Evolutionary conservation across 1,140 invertebrate species (phyloP), one percentile per base, ranked within the genome.

Genomic region (Geopemphigus sp.): DNA sequence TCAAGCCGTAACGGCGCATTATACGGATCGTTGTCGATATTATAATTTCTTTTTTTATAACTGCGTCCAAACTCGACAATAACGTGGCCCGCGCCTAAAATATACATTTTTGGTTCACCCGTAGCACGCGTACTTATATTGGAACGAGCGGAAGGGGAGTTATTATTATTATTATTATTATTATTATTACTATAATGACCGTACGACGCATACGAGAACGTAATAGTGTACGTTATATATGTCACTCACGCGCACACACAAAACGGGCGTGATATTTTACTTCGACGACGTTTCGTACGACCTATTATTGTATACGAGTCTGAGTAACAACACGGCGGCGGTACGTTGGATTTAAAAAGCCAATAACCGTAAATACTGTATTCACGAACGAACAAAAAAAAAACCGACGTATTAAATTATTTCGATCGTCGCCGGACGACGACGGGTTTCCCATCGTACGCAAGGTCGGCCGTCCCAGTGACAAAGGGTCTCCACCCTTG

Each of bases 281-380:
- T 14, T 22, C 12, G 19, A 22, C 39, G n/a, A 8, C 12, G 45
- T 70, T 26, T 50, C 6, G 15, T 70, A 15, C n/a, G 12, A 15
- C n/a, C 32, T n/a, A n/a, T n/a, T n/a, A n/a, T n/a, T n/a, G n/a
- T n/a, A 1, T 29, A 22, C 19, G 32, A 11, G 66, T 70, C 47
- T 47, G n/a, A 68, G 24, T 0, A 68, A 0, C 8, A 12, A 24
- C 5, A 22, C n/a, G 5, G 19, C 11, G n/a, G n/a, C 64, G 19
- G 24, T 22, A 6, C 11, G 11, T 45, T 15, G 32, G 63, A n/a
- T 70, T 26, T 50, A 50, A 50, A 26, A 70, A 50, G 39, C 15
- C 45, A 26, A 70, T 70, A 70, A 50, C 45, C 66, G 26, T 70
- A 70, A 70, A 70, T 45, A n/a, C n/a, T n/a, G n/a, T n/a, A n/a